Base-by-base conservation (phyloP, 1,140 invertebrate genomes). In the Helicoverpa armigera region DNA sequence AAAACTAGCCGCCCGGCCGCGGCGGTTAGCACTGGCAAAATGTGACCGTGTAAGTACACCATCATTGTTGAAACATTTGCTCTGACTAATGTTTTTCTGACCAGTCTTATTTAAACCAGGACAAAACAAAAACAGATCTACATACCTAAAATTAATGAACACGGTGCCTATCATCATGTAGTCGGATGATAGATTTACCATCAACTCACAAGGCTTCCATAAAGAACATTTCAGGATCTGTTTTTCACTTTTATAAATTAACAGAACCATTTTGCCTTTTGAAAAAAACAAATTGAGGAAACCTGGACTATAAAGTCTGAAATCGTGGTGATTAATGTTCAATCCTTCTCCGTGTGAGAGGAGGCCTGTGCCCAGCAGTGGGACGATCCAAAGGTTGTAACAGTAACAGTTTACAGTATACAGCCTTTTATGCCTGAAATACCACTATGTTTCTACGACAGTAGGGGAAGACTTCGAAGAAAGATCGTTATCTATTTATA, bases 1-100 rank as follows among this genome's bases (percentile, higher is more conserved):
- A 94, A 88, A 93, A 93, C 91, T 91, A 91, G 92, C 90, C 90
- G 90, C 91, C 92, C 85, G 89, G 87, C 87, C 86, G 87, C 86
- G 83, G 74, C 86, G 84, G 88, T 94, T 94, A 94, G 90, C 93
- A 92, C 90, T 85, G 70, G 89, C 85, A 83, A 91, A 67, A 91
- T 88, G 87, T 89, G 82, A 78, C 81, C 74, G 51, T 69, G 78
- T 79, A 48, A 73, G 77, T 65, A 81, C 16, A 70, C 56, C 50
- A 77, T 77, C 76, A 78, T 67, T 29, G 60, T 53, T 10, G 69
- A 14, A 69, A 65, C 56, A 18, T 50, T 43, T 7, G 35, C 73
- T 63, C 60, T 29, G 50, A 65, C 12, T 53, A 50, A 29, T 70
- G 31, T 10, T 43, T 23, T 12, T 31, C 0, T 7, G 12, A 14